Conservation (phyloP, 2,113 vertebrate species). For the Vombatus ursinus region DNA sequence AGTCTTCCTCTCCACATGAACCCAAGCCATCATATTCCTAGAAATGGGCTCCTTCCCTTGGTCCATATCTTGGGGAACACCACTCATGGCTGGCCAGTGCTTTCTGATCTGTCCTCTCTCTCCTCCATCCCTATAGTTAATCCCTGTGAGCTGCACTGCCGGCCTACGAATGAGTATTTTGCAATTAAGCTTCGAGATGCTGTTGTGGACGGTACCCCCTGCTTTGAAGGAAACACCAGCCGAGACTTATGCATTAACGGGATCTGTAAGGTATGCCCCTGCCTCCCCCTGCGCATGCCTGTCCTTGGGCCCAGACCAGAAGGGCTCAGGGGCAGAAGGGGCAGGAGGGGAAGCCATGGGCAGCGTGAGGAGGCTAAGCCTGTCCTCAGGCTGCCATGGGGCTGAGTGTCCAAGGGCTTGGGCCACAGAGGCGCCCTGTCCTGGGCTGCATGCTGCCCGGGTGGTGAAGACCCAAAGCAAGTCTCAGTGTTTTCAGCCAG, state of each 20-base stretch:
- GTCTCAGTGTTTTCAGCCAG: neutral
- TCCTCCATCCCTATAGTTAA: constrained; percentile 81
- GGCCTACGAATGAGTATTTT: constrained; percentile 87
- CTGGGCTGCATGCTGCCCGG: neutral
- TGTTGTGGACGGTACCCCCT: constrained; percentile 91
- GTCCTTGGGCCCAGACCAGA: neutral
- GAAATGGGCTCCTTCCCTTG: neutral
- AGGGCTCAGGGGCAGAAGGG: neutral
- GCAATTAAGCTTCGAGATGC: constrained; percentile 93
- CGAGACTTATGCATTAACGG: constrained; percentile 94
- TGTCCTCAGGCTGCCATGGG: neutral
- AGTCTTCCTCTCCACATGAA: neutral
- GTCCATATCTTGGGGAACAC: neutral
- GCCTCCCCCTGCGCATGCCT: neutral
- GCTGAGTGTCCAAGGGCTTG: neutral
- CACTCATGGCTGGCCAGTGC: neutral
- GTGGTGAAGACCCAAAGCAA: neutral
- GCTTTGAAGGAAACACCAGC: constrained; percentile 87
- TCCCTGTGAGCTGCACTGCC: constrained; percentile 96
- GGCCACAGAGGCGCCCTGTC: neutral
- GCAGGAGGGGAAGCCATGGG: neutral
- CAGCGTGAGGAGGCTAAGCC: neutral
- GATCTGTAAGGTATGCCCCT: constrained; percentile 92
- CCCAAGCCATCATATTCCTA: neutral
- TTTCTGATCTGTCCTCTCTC: neutral